These are phyloP conservation scores for Galeopsomyia nigrocyanea DNA, from an alignment of 2,888 invertebrate genomes.

Conservation along the genomic window DNA sequence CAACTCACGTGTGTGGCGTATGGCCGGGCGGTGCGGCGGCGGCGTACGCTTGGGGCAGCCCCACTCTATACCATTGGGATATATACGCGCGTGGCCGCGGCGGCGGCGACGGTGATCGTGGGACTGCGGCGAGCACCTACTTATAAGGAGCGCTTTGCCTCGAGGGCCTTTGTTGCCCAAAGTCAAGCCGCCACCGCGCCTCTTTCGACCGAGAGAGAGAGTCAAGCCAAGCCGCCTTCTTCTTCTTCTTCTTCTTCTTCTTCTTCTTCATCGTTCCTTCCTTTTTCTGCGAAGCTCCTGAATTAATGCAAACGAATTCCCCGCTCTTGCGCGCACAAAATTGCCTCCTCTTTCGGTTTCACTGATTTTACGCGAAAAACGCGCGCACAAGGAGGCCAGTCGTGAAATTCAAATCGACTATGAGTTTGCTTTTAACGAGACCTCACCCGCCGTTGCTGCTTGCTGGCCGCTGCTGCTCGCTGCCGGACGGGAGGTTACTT, in stretches of 20 bases:
- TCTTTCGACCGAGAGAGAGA: constrained; percentile 47
- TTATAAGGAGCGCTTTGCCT: constrained; percentile 51
- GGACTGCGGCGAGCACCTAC: constrained; percentile 44
- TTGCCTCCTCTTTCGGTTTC: constrained; percentile 3
- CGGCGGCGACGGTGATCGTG: constrained; percentile 42
- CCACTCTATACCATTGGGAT: too few relatives aligned
- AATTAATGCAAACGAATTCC: constrained; percentile 32
- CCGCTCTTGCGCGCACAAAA: too few relatives aligned
- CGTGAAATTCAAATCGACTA: too few relatives aligned
- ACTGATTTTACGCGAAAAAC: constrained; percentile 1
- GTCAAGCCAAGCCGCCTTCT: constrained; percentile 44
- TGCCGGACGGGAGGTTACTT: too few relatives aligned
- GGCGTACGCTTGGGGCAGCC: too few relatives aligned
- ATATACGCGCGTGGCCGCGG: constrained; percentile 16
- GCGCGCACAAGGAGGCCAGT: too few relatives aligned
- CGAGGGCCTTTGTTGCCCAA: constrained; percentile 45
- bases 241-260: too few relatives aligned
- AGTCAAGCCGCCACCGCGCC: constrained; percentile 31
- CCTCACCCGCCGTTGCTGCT: too few relatives aligned
- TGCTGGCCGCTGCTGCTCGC: too few relatives aligned
- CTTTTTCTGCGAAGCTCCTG: constrained; percentile 14
- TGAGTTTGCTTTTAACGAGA: too few relatives aligned
- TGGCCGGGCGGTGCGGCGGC: constrained; percentile 48
- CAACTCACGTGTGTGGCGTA: constrained; percentile 50
- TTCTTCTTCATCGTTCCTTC: constrained; percentile 16